Conservation (phyloP, 1,140 invertebrate genomes). For the Drosophila sp. region DNA sequence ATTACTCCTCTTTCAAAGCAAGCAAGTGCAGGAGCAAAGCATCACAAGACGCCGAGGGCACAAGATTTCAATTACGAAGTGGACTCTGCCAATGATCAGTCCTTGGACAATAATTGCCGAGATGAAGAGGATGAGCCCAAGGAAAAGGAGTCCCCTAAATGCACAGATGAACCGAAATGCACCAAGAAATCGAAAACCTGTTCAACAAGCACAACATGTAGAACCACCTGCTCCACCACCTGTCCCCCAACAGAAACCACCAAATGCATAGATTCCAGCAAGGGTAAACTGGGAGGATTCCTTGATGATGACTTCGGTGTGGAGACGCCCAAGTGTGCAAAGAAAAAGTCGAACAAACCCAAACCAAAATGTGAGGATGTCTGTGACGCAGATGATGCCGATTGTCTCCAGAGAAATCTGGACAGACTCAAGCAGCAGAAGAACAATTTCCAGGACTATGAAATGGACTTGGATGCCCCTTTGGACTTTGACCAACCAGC, state of each 20-base stretch:
- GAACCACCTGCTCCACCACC: slow-evolving; percentile 1
- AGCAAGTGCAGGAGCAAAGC: slow-evolving; percentile 43
- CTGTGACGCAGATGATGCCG: slow-evolving; percentile 47
- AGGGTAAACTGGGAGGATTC: neutral
- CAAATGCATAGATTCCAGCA: slow-evolving; percentile 13
- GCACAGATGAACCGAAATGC: slow-evolving; percentile 20
- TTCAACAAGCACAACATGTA: neutral
- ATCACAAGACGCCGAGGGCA: slow-evolving; percentile 13
- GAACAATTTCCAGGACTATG: slow-evolving; percentile 20
- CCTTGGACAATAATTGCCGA: slow-evolving; percentile 11
- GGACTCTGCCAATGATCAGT: slow-evolving; percentile 9
- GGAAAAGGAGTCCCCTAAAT: slow-evolving; percentile 24
- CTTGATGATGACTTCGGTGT: slow-evolving; percentile 29
- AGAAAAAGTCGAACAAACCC: slow-evolving; percentile 8
- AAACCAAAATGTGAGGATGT: slow-evolving; percentile 23
- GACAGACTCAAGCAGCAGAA: slow-evolving; percentile 8
- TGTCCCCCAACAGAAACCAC: neutral
- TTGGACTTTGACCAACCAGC: slow-evolving; percentile 19
- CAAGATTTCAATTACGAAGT: slow-evolving; percentile 17
- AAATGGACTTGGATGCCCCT: neutral
- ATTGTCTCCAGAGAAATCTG: slow-evolving; percentile 39
- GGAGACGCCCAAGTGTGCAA: neutral
- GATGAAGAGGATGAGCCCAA: slow-evolving; percentile 46
- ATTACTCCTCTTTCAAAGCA: slow-evolving; percentile 43
- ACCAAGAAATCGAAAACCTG: slow-evolving; percentile 19